A percentile compares a stretch with the other conserved stretches of the same genome.
phyloP scores from a whole-genome alignment of 2,888 invertebrate genomes.

The Entomobrya multifasciata region DNA sequence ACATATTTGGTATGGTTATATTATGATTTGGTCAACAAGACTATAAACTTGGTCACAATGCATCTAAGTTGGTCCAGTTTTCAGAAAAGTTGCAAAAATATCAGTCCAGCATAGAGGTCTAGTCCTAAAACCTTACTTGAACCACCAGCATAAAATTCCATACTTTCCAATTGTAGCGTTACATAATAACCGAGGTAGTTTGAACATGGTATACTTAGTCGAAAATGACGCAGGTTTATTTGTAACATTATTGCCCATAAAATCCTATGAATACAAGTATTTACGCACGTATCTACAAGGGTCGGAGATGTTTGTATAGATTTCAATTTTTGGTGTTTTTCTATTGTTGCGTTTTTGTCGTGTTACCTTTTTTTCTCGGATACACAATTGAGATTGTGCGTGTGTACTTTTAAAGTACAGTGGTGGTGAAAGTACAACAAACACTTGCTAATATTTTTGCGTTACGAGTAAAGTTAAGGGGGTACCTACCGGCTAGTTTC shows the following conservation, averaged over 20 bases:
- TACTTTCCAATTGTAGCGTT: not conserved
- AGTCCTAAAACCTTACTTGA: not conserved
- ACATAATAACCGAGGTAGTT: not conserved
- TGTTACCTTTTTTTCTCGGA: not conserved
- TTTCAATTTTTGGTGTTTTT: slow-evolving; percentile 43
- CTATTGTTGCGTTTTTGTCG: not conserved
- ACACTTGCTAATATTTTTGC: slow-evolving; percentile 29
- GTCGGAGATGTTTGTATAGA: slow-evolving; percentile 52
- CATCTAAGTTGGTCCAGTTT: not conserved
- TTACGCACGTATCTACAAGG: slow-evolving; percentile 38
- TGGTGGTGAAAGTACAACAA: not conserved
- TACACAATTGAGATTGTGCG: not conserved
- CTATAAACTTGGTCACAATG: not conserved
- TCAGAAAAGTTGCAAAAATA: not conserved
- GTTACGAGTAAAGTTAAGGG: not conserved
- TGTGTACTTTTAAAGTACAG: not conserved
- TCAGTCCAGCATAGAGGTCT: not conserved
- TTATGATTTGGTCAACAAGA: not conserved
- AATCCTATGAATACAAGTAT: slow-evolving; percentile 59
- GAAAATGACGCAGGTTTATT: slow-evolving; percentile 63
- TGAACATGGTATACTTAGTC: not conserved
- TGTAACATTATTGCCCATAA: slow-evolving; percentile 66
- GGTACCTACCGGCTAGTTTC: no score
- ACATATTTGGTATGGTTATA: not conserved
- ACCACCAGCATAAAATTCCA: not conserved